These are phyloP conservation scores for Plectus sambesii DNA, from an alignment of 1,140 invertebrate species.

Conservation along the genomic window DNA sequence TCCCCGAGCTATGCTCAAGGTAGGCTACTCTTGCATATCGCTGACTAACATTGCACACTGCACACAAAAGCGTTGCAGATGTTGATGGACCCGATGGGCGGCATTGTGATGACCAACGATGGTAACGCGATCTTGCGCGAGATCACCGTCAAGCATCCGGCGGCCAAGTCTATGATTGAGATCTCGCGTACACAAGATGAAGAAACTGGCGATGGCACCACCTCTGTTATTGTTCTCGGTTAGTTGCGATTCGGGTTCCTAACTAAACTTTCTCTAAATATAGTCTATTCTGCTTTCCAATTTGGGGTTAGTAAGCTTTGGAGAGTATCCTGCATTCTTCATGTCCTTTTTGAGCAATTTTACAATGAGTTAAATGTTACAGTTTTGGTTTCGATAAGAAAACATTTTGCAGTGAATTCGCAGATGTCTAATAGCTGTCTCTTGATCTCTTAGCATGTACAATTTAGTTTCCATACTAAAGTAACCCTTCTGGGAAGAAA, in stretches of 20 bases:
- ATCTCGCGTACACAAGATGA: slow-evolving; percentile 98
- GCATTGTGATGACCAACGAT: slow-evolving; percentile 99
- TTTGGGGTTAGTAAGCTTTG: slow-evolving; percentile 1
- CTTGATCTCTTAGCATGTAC: too few species aligned
- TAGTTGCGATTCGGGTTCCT: slow-evolving; percentile 10
- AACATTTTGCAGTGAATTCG: too few species aligned
- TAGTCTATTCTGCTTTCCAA: slow-evolving; percentile 4
- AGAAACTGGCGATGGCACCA: slow-evolving; percentile 98
- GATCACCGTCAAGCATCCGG: slow-evolving; percentile 80
- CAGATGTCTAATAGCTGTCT: background rate
- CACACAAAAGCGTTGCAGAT: slow-evolving; percentile 53
- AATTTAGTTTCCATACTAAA: too few species aligned
- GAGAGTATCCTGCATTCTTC: slow-evolving; percentile 1
- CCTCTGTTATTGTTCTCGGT: slow-evolving; percentile 87
- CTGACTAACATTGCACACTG: slow-evolving; percentile 27
- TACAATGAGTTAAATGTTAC: too few species aligned
- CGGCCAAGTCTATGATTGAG: slow-evolving; percentile 98
- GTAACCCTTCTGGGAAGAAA: background rate
- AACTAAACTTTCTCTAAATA: background rate
- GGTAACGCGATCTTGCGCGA: slow-evolving; percentile 98
- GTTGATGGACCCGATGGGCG: slow-evolving; percentile 99
- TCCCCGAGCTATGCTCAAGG: slow-evolving; percentile 93
- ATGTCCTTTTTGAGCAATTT: too few species aligned
- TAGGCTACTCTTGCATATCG: slow-evolving; percentile 26
- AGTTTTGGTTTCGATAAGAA: too few species aligned